Base-by-base conservation (phyloP, 2,113 vertebrate species). In the Propithecus coquereli region DNA sequence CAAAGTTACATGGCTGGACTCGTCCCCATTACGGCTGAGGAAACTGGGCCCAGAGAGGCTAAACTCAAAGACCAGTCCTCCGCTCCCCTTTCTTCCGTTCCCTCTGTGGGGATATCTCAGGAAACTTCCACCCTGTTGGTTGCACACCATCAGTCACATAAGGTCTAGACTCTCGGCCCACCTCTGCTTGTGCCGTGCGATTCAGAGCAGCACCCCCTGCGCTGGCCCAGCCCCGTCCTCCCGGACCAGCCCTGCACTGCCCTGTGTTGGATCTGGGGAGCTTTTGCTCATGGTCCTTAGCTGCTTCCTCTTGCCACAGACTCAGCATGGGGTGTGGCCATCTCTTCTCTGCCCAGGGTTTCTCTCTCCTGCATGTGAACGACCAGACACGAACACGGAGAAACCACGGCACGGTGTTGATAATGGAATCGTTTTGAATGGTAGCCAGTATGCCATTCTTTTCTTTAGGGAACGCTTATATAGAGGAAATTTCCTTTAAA, bases 1-100 rank as follows among this genome's bases (percentile, higher is more conserved):
- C 63, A 17, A 0, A 2, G 77, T 14, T 52, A 17, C 52, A 16
- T 13, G 16, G 25, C n/a, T 27, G 27, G 25, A 45, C 25, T 77
- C 73, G 18, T 12, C 25, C 57, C 34, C 57, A 14, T 8, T 10
- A 7, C 52, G 8, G 3, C 17, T 25, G n/a, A 68, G 76, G 50
- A 57, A 12, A 37, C 30, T 8, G 61, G 59, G 70, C 37, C 12
- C 45, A 11, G 34, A 81, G 23, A 30, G 25, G 50, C 20, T 34
- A 16, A 40, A 30, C 7, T 40, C 52, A 6, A 11, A 66, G 59
- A 7, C 54, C 14, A 10, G 43, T 20, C 34, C 43, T 5, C 37
- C 14, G 0, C 66, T 45, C 27, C 0, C 23, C 43, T 82, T 22
- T 6, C 68, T 25, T 7, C 16, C 12, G 0, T 1, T 14, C 84